Conservation (phyloP, 2,888 invertebrate species). For the Carabus problematicus region DNA sequence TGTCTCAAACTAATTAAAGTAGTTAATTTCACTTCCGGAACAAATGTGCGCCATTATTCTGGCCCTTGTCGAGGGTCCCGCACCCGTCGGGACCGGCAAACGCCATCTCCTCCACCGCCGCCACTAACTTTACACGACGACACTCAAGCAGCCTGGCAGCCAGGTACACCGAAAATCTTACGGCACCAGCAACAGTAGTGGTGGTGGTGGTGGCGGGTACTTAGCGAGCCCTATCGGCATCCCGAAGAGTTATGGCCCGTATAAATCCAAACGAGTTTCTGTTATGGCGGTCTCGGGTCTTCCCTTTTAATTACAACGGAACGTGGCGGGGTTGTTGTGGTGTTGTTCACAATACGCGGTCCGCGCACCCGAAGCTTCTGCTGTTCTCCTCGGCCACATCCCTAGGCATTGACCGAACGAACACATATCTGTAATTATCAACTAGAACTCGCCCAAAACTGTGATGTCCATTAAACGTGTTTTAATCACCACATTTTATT, state of each 20-base stretch:
- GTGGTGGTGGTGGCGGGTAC: not conserved
- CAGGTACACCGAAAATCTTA: conserved; percentile 24
- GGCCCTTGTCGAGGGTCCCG: conserved; percentile 51
- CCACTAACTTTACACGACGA: not conserved
- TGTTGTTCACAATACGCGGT: conserved; percentile 13
- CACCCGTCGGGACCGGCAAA: conserved; percentile 47
- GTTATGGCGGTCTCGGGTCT: conserved; percentile 14
- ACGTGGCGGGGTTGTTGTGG: conserved; percentile 12
- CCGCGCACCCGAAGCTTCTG: not conserved
- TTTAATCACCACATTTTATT: too few relatives aligned
- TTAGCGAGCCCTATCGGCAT: conserved; percentile 32
- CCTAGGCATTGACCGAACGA: not conserved
- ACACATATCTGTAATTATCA: conserved; percentile 19
- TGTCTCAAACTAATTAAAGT: conserved; percentile 62
- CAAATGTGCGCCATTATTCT: conserved; percentile 59
- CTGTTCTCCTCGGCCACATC: not conserved
- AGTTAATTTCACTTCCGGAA: conserved; percentile 61
- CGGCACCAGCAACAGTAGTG: not conserved
- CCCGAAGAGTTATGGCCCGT: conserved; percentile 20
- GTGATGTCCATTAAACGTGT: too few relatives aligned
- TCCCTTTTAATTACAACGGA: conserved; percentile 29
- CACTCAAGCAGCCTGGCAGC: too few relatives aligned
- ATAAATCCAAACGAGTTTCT: conserved; percentile 31
- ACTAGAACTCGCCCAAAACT: not conserved
- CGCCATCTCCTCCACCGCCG: not conserved